A percentile compares a stretch with the other conserved stretches of the same genome.
Conservation (phyloP, 2,888 invertebrate genomes). For the Zaprionus lineosus region DNA sequence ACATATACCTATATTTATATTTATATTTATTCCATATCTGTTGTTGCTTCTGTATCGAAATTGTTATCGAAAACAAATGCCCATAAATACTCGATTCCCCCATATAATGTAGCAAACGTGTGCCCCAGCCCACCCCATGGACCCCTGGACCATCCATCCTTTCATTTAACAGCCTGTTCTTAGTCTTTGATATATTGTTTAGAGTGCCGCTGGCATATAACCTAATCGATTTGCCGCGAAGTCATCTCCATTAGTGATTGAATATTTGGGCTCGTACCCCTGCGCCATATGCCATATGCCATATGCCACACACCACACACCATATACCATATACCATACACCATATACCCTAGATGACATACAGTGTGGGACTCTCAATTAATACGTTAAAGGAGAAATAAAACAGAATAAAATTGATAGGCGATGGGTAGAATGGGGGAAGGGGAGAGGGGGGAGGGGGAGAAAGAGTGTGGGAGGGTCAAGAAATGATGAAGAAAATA, state of each 20-base stretch:
- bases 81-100: conserved; percentile 54
- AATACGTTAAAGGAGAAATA: too few species aligned
- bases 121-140: background rate
- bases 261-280: background rate
- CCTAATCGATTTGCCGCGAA: conserved; percentile 60
- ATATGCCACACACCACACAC: too few species aligned
- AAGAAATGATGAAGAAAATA: too few species aligned
- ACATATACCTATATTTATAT: conserved; percentile 7
- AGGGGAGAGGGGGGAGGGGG: too few species aligned
- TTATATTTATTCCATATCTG: too few species aligned
- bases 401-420: background rate
- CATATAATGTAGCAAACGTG: conserved; percentile 35
- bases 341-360: too few species aligned
- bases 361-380: too few species aligned
- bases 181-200: conserved; percentile 59
- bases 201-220: conserved; percentile 58
- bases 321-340: too few species aligned
- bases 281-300: background rate
- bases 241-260: conserved; percentile 50
- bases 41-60: conserved; percentile 44
- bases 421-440: too few species aligned
- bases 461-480: too few species aligned
- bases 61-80: conserved; percentile 55
- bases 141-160: background rate
- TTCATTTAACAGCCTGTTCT: conserved; percentile 3